Percentiles rank a stretch among this genome's conserved stretches.
These are phyloP conservation scores for Trissonchulus latispiculum DNA, from an alignment of 2,888 invertebrate species.

Conservation along the genomic window DNA sequence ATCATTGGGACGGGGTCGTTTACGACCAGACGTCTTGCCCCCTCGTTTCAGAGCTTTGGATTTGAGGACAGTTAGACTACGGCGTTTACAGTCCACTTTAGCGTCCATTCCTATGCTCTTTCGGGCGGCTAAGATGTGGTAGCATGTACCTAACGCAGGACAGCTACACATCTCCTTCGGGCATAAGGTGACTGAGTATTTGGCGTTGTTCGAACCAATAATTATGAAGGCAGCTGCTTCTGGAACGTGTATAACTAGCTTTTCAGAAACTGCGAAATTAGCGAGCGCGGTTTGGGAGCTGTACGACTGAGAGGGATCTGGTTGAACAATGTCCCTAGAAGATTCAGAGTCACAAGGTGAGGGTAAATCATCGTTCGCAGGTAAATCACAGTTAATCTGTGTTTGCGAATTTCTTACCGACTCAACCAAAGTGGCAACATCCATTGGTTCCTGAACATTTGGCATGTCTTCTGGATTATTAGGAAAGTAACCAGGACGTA, in stretches of 20 bases:
- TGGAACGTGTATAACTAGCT: background rate
- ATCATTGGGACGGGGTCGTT: background rate
- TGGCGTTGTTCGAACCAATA: background rate
- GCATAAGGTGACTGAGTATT: background rate
- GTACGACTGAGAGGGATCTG: background rate
- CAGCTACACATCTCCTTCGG: background rate
- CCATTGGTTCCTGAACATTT: background rate
- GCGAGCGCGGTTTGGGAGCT: background rate
- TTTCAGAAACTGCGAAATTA: background rate
- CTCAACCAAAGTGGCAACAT: background rate
- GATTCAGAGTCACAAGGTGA: too few species aligned
- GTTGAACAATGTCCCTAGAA: background rate
- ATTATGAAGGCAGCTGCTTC: background rate
- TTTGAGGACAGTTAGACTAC: background rate
- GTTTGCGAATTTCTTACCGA: too few species aligned
- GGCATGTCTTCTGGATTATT: background rate
- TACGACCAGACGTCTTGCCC: background rate
- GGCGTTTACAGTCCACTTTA: background rate
- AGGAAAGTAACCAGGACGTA: background rate
- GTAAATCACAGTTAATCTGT: background rate
- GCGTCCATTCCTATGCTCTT: background rate
- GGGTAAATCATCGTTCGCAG: too few species aligned
- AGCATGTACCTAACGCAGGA: background rate
- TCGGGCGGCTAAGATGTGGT: background rate
- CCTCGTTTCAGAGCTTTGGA: background rate